These are phyloP conservation scores for Mesopsocus fuscifrons DNA, from an alignment of 2,888 invertebrate species.

Conservation along the genomic window DNA sequence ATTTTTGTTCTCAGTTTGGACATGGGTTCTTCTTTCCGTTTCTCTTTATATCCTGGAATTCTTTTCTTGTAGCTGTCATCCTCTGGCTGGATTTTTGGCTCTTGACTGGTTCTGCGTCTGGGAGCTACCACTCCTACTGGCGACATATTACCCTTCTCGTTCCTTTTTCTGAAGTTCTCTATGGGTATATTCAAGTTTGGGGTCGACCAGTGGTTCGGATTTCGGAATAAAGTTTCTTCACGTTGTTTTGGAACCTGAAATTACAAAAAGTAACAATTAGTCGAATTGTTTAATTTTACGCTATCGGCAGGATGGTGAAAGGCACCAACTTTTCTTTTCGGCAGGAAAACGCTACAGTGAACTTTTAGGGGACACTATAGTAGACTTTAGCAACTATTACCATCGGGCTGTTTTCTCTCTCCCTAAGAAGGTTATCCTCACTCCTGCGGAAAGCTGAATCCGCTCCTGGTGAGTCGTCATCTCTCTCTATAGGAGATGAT, in stretches of 20 bases:
- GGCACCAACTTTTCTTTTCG: no score
- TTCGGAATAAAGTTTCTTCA: not conserved
- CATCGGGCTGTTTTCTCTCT: not conserved
- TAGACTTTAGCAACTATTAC: no score
- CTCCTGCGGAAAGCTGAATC: not conserved
- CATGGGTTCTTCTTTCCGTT: constrained; percentile 10
- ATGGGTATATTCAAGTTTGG: constrained; percentile 10
- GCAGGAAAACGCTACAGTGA: no score
- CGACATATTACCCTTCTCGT: constrained; percentile 9
- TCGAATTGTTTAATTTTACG: no score
- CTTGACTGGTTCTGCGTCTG: constrained; percentile 13
- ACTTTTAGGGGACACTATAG: no score
- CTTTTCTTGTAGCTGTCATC: constrained; percentile 10
- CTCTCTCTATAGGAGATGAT: constrained; percentile 12
- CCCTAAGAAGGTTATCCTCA: not conserved
- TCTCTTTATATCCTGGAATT: constrained; percentile 9
- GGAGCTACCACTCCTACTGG: constrained; percentile 17
- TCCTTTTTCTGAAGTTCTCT: constrained; percentile 13
- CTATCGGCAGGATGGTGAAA: no score
- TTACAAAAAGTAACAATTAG: no score
- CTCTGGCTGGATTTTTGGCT: constrained; percentile 9
- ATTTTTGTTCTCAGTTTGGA: constrained; percentile 8
- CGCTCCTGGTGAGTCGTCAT: not conserved
- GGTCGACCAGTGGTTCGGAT: not conserved
- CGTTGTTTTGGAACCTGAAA: no score